These are phyloP conservation scores for Osmerus mordax DNA, from an alignment of 2,113 vertebrate species.

Conservation along the genomic window DNA sequence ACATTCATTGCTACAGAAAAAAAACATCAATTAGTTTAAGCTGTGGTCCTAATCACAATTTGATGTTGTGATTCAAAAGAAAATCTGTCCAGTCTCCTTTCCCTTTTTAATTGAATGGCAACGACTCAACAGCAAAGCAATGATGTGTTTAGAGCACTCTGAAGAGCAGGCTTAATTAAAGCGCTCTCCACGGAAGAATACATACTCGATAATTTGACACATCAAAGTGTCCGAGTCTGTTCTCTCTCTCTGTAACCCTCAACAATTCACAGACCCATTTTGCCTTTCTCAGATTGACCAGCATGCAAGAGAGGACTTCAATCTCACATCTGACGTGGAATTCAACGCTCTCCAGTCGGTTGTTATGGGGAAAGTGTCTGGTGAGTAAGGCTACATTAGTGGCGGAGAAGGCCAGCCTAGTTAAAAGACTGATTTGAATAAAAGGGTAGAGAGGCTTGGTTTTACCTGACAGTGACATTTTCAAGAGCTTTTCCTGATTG, in stretches of 20 bases:
- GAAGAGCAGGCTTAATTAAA: conserved; percentile 41
- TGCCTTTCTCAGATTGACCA: conserved; percentile 77
- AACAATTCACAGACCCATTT: background rate
- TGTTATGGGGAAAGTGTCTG: conserved; percentile 79
- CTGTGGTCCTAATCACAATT: conserved; percentile 38
- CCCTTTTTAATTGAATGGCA: conserved; percentile 27
- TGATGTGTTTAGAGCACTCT: conserved; percentile 34
- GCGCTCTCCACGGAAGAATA: conserved; percentile 27
- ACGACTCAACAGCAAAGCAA: conserved; percentile 20
- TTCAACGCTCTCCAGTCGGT: conserved; percentile 82
- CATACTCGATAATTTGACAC: conserved; percentile 21
- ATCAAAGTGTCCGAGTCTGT: conserved; percentile 16
- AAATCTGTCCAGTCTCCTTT: conserved; percentile 22
- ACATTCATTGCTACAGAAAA: too few species aligned
- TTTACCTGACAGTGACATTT: conserved; percentile 12
- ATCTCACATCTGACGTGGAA: conserved; percentile 80
- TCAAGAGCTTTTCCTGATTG: background rate
- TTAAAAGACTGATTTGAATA: conserved; percentile 37
- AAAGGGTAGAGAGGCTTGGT: conserved; percentile 22
- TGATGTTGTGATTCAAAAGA: conserved; percentile 23
- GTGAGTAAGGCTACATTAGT: conserved; percentile 68
- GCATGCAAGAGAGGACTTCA: conserved; percentile 75
- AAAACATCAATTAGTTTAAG: conserved; percentile 38
- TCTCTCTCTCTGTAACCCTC: background rate
- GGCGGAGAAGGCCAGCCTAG: background rate